phyloP scores from a whole-genome alignment of 2,113 vertebrate genomes.

The Gymnarchus niloticus region DNA sequence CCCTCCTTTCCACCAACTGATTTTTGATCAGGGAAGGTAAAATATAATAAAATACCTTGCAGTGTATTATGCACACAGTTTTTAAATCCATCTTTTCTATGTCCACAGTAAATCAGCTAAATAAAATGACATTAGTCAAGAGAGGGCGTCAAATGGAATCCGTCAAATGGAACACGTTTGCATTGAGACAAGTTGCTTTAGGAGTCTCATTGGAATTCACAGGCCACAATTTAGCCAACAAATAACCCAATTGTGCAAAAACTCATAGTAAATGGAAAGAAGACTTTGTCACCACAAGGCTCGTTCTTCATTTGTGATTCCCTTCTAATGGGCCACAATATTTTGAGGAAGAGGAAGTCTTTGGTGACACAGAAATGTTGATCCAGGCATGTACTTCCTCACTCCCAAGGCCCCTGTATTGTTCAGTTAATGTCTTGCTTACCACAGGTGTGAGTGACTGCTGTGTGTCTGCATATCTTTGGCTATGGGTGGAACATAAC shows the following conservation, averaged over 20 bases:
- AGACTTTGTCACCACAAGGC: background rate
- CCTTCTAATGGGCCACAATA: background rate
- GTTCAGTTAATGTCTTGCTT: background rate
- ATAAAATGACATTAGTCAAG: background rate
- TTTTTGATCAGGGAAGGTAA: background rate
- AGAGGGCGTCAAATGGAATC: background rate
- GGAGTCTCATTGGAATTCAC: background rate
- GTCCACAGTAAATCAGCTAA: background rate
- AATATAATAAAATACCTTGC: background rate
- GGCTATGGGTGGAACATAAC: background rate
- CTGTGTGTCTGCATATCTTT: background rate
- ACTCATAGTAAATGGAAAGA: background rate
- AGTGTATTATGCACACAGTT: background rate
- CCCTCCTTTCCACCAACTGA: background rate
- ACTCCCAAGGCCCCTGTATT: conserved; percentile 12
- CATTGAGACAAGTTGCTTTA: background rate
- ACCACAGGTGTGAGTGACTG: background rate
- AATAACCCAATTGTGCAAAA: background rate
- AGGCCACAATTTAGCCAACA: conserved; percentile 12
- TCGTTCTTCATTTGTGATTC: background rate
- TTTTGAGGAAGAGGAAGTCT: conserved; percentile 5
- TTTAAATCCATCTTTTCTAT: background rate
- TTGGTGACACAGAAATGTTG: background rate
- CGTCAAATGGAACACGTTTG: too few relatives aligned
- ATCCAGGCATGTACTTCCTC: conserved; percentile 1